Percentiles rank a stretch among this genome's conserved stretches.
Conservation (phyloP, 1,140 invertebrate species). For the Tetragonula clypearis region DNA sequence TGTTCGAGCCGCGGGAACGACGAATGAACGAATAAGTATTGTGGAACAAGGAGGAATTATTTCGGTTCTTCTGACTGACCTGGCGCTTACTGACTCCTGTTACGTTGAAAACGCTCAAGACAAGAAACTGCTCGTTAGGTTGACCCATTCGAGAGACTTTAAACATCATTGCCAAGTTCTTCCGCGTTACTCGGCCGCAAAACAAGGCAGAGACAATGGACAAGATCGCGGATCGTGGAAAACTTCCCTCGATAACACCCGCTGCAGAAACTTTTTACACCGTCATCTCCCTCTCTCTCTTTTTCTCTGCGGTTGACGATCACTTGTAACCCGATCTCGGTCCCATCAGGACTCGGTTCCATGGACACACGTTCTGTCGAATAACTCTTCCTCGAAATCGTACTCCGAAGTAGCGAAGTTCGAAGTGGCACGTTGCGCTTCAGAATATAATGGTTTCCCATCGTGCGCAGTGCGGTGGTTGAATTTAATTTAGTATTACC, state of each 20-base stretch:
- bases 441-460: neutral
- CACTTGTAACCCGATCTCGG: slow-evolving; percentile 63
- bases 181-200: neutral
- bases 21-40: neutral
- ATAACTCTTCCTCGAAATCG: slow-evolving; percentile 10
- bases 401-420: no score
- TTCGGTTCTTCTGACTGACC: neutral
- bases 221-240: slow-evolving; percentile 7
- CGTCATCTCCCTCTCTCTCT: neutral
- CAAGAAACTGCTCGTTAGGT: slow-evolving; percentile 58
- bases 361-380: slow-evolving; percentile 53
- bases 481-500: neutral
- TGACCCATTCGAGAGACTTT: slow-evolving; percentile 51
- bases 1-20: neutral
- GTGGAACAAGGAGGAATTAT: neutral
- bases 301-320: slow-evolving; percentile 51
- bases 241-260: slow-evolving; percentile 41
- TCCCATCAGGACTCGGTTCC: slow-evolving; percentile 36
- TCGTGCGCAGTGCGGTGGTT: neutral
- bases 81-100: neutral
- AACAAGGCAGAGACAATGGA: slow-evolving; percentile 2
- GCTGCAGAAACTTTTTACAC: slow-evolving; percentile 55
- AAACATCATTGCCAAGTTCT: slow-evolving; percentile 63
- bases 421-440: neutral
- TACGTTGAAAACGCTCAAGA: slow-evolving; percentile 11